Conservation (phyloP, 2,113 vertebrate species). For the Melanerpes formicivorus region DNA sequence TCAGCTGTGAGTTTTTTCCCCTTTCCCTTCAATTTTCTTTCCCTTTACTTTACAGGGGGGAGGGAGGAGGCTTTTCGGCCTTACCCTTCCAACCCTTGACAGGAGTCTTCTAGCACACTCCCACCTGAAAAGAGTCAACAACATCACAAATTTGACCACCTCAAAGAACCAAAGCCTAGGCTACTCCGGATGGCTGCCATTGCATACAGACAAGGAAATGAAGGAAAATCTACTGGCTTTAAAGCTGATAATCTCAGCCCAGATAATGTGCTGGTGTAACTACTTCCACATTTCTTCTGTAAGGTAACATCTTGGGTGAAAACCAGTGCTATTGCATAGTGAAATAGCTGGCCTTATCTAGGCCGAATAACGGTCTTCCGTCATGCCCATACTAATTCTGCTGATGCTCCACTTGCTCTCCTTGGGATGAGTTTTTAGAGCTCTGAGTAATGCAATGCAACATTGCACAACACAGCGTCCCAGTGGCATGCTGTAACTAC, state of each 20-base stretch:
- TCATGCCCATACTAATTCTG: neutral
- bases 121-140: neutral
- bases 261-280: neutral
- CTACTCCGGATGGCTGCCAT: neutral
- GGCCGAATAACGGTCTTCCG: neutral
- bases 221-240: neutral
- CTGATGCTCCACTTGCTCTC: neutral
- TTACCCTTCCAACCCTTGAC: too few species aligned
- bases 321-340: neutral
- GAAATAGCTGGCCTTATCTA: neutral
- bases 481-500: neutral
- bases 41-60: too few species aligned
- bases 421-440: slow-evolving; percentile 19
- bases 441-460: slow-evolving; percentile 13
- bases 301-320: neutral
- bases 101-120: neutral
- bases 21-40: too few species aligned
- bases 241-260: neutral
- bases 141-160: neutral
- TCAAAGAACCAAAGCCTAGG: neutral
- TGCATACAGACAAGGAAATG: neutral
- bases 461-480: neutral
- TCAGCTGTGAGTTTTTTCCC: too few species aligned
- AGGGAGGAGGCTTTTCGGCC: too few species aligned
- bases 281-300: neutral